Conservation (phyloP, 2,888 invertebrate genomes). For the Colostygia pectinataria region DNA sequence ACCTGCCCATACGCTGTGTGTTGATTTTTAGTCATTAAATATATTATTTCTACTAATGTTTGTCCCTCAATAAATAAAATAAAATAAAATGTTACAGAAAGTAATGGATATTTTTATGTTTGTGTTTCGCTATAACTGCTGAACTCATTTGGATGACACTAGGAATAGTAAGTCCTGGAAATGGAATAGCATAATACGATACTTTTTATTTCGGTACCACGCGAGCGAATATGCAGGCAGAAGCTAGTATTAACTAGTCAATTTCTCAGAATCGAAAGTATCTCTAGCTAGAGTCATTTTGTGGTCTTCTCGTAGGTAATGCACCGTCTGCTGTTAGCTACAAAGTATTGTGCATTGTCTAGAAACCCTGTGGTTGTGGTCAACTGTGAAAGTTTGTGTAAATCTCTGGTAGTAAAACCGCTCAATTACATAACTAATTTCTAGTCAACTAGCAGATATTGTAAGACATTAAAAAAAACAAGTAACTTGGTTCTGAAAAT, state of each 20-base stretch:
- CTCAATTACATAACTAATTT: slow-evolving; percentile 17
- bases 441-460: background rate
- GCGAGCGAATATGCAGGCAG: too few relatives aligned
- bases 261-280: slow-evolving; percentile 16
- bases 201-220: too few relatives aligned
- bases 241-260: background rate
- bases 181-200: too few relatives aligned
- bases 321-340: slow-evolving; percentile 16
- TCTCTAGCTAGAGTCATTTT: slow-evolving; percentile 19
- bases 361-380: slow-evolving; percentile 39
- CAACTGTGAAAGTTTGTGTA: slow-evolving; percentile 33
- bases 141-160: too few relatives aligned
- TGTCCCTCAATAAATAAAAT: too few relatives aligned
- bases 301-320: slow-evolving; percentile 24
- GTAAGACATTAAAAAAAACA: background rate
- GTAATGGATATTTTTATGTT: too few relatives aligned
- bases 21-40: too few relatives aligned
- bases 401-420: slow-evolving; percentile 12
- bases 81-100: too few relatives aligned
- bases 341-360: slow-evolving; percentile 35
- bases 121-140: too few relatives aligned
- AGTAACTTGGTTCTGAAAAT: background rate
- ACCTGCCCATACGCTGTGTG: too few relatives aligned
- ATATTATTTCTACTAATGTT: too few relatives aligned
- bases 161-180: too few relatives aligned